Percentiles rank a stretch among this genome's conserved stretches.
These are phyloP conservation scores for Cordilura impudica DNA, from an alignment of 2,888 invertebrate genomes.

Conservation along the genomic window DNA sequence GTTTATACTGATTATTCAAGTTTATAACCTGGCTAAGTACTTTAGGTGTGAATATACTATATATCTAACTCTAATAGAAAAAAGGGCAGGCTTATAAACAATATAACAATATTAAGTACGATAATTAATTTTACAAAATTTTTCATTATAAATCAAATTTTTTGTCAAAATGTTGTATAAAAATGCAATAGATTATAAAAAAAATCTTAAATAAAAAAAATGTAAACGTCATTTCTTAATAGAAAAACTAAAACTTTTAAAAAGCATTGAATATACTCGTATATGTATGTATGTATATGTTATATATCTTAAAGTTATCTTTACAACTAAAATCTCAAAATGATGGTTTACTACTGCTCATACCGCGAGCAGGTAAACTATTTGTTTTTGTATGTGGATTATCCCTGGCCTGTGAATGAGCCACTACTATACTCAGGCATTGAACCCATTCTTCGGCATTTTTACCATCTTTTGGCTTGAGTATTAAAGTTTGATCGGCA, in stretches of 20 bases:
- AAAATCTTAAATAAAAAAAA: not conserved
- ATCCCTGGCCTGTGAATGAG: conserved; percentile 81
- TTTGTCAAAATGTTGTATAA: not conserved
- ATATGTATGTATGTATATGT: no score
- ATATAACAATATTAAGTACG: conserved; percentile 28
- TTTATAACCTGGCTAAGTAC: no score
- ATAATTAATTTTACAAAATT: not conserved
- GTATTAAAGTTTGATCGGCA: conserved; percentile 92
- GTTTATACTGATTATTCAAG: no score
- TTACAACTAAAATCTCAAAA: conserved; percentile 66
- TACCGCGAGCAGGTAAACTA: conserved; percentile 78
- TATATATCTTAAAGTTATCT: not conserved
- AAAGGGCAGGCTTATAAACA: conserved; percentile 1
- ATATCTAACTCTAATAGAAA: conserved; percentile 7
- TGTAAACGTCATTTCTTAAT: not conserved
- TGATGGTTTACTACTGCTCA: conserved; percentile 76
- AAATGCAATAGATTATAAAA: not conserved
- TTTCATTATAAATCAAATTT: not conserved
- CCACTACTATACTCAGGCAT: conserved; percentile 94
- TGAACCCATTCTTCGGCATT: conserved; percentile 98
- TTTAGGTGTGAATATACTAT: no score
- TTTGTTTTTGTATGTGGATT: conserved; percentile 78
- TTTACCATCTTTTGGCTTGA: conserved; percentile 96
- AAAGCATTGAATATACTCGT: conserved; percentile 44
- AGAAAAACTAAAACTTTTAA: conserved; percentile 33